Base-by-base conservation (phyloP, 2,888 invertebrate species). In the Polydrusus cervinus region DNA sequence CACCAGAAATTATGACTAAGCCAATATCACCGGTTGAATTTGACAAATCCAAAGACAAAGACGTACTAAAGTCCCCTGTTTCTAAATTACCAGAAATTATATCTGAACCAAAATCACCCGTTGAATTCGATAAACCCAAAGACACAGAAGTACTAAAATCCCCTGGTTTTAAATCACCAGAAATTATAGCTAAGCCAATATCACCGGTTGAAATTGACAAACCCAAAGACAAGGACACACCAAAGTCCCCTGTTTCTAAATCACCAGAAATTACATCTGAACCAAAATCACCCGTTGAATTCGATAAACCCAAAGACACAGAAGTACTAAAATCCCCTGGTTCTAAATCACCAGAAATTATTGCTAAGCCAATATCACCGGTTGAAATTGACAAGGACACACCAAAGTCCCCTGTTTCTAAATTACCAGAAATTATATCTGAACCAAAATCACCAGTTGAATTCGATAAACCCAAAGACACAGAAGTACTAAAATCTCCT, bases 331-430 rank as follows among this genome's bases (percentile, higher is more conserved):
- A 61, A n/a, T 55, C 43, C 18, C 53, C 64, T 13, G 14, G 65
- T 34, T 57, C 68, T 43, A 68, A 68, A 68, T 40, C 57, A 43
- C 60, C 60, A 2, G 69, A 69, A n/a, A 14, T 2, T 0, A 43
- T 20, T 1, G 3, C 2, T 5, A n/a, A 43, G n/a, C 2, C 43
- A 45, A 62, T 43, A 18, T 62, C 34, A 18, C 20, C 62, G 3
- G 9, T 53, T 8, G 7, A 71, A 55, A 25, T n/a, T n/a, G 7
- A 16, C 1, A 62, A 71, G 18, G 49, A 49, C 9, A 43, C 25
- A 60, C 25, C 0, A 16, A 66, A 66, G 55, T 72, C 72, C n/a
- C n/a, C n/a, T n/a, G n/a, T n/a, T n/a, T n/a, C n/a, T n/a, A n/a
- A n/a, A n/a, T n/a, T n/a, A 16, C 66, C 65, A 43, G 47, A 47